These are phyloP conservation scores for Lamprologus ornatipinnis DNA, from an alignment of 2,113 vertebrate genomes.

Conservation along the genomic window DNA sequence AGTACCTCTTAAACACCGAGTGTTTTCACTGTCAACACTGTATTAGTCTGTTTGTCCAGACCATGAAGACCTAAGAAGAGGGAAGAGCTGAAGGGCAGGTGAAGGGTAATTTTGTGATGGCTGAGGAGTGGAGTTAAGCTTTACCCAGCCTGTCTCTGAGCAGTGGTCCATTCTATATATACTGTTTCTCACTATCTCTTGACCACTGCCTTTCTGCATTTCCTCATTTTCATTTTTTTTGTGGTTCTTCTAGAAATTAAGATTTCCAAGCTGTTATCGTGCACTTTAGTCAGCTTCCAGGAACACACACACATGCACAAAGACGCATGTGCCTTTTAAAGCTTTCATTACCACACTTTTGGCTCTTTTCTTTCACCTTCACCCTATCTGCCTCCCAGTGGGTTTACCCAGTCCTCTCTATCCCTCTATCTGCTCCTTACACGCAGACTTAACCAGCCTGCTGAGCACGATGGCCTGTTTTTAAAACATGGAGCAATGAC, in stretches of 20 bases:
- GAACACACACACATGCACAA: not conserved
- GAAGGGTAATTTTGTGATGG: conserved; percentile 37
- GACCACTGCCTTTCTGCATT: not conserved
- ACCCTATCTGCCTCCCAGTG: conserved; percentile 13
- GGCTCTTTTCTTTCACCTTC: conserved; percentile 12
- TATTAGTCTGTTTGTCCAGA: conserved; percentile 36
- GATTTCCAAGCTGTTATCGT: not conserved
- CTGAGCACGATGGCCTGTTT: conserved; percentile 35
- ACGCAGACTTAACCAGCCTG: conserved; percentile 47
- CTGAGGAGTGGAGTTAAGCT: conserved; percentile 24
- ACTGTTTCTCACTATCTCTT: not conserved
- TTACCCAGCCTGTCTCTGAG: conserved; percentile 19
- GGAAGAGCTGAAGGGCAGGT: conserved; percentile 44
- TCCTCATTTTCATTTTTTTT: not conserved
- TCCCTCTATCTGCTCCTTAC: conserved; percentile 51
- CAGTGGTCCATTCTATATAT: conserved; percentile 25
- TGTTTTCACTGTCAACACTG: conserved; percentile 61
- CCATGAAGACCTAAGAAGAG: not conserved
- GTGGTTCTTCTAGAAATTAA: not conserved
- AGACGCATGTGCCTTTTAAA: not conserved
- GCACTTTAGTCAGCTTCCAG: not conserved
- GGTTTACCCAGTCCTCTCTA: conserved; percentile 16
- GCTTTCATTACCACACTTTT: conserved; percentile 15
- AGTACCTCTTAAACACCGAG: conserved; percentile 12
- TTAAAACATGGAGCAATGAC: conserved; percentile 15